Conservation (phyloP, 1,140 invertebrate genomes). For the Saxidomus purpurata region DNA sequence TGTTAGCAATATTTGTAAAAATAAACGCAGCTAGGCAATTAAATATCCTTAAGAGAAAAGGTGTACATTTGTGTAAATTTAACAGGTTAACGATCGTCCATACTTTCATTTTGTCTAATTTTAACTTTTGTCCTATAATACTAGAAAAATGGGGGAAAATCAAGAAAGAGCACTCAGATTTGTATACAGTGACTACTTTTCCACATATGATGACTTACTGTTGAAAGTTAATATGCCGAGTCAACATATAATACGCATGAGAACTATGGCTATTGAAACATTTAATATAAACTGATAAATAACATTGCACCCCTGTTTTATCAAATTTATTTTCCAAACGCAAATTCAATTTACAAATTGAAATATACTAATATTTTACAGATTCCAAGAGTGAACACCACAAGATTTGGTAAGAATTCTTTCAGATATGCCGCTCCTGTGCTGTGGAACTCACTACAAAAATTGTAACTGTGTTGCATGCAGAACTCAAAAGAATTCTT, state of each 20-base stretch:
- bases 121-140: conserved; percentile 1
- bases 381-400: too few relatives aligned
- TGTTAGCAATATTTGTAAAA: conserved; percentile 64
- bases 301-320: too few relatives aligned
- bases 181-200: conserved; percentile 33
- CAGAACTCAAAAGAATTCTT: too few relatives aligned
- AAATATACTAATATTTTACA: too few relatives aligned
- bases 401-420: too few relatives aligned
- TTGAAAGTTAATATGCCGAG: not conserved
- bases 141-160: conserved; percentile 25
- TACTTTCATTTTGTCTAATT: conserved; percentile 36
- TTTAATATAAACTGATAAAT: too few relatives aligned
- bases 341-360: too few relatives aligned
- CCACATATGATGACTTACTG: not conserved
- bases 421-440: too few relatives aligned
- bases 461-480: too few relatives aligned
- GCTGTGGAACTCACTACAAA: too few relatives aligned
- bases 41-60: conserved; percentile 54
- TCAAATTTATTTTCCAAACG: too few relatives aligned
- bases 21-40: conserved; percentile 46
- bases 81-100: conserved; percentile 49
- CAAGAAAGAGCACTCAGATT: conserved; percentile 39
- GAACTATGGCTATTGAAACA: conserved; percentile 41
- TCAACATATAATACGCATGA: conserved; percentile 3
- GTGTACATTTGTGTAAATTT: conserved; percentile 8